Evolutionary conservation across 2,797 vertebrate genomes (phyloP).

Genomic region (Semotilus atromaculatus): DNA sequence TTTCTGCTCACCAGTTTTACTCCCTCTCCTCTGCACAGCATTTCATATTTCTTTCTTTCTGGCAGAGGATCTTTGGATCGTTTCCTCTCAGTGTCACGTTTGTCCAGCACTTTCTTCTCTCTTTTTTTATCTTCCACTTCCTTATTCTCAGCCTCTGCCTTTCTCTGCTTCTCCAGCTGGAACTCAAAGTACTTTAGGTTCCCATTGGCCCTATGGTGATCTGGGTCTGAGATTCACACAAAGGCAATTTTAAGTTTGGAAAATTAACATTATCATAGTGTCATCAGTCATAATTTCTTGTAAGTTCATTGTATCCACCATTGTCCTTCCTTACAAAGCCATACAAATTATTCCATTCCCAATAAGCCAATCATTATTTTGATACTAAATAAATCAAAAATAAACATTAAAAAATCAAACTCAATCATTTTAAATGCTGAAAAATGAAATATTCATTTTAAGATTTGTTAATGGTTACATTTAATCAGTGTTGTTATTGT

Average conservation of each 20-base stretch:
- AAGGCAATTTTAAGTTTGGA: neutral
- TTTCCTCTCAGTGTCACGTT: slow-evolving; percentile 66
- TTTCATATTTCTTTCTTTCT: slow-evolving; percentile 96
- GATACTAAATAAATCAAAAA: neutral
- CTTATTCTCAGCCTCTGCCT: slow-evolving; percentile 71
- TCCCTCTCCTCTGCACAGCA: slow-evolving; percentile 96
- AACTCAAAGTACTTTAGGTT: slow-evolving; percentile 96
- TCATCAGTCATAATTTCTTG: neutral
- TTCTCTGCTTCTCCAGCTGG: slow-evolving; percentile 91
- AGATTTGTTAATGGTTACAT: too few relatives aligned
- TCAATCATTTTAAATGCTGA: neutral
- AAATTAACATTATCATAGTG: neutral
- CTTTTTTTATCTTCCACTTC: slow-evolving; percentile 58
- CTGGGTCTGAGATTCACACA: slow-evolving; percentile 81
- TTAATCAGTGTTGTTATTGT: neutral
- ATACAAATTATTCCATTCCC: neutral
- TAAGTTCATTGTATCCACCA: neutral
- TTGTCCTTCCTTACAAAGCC: neutral
- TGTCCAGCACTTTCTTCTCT: slow-evolving; percentile 64
- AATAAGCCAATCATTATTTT: neutral
- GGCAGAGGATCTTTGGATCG: slow-evolving; percentile 80
- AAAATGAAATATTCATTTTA: too few relatives aligned
- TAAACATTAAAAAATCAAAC: neutral
- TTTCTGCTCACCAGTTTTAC: slow-evolving; percentile 86
- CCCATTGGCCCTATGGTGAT: slow-evolving; percentile 92